Evolutionary conservation across 2,797 vertebrate species (phyloP).

Genomic region (Strix occidentalis): DNA sequence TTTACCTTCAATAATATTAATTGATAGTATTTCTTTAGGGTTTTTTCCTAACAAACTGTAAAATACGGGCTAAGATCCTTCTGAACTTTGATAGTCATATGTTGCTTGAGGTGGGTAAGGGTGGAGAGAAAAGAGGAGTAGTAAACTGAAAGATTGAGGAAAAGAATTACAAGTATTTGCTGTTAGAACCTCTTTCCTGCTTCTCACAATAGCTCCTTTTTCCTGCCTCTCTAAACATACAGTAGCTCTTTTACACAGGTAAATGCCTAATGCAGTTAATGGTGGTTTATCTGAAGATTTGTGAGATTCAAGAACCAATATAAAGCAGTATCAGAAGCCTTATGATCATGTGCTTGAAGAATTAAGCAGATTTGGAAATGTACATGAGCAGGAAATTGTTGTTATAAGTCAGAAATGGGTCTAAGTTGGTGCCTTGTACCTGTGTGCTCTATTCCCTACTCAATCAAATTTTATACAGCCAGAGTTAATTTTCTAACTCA

Average conservation of each 20-base stretch:
- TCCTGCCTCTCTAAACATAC: background rate
- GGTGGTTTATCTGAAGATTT: background rate
- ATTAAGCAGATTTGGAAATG: conserved; percentile 20
- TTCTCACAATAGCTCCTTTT: background rate
- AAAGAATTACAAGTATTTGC: background rate
- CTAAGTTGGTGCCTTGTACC: background rate
- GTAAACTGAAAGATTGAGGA: background rate
- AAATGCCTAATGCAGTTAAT: background rate
- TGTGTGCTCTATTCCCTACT: background rate
- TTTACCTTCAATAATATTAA: background rate
- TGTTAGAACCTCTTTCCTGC: background rate
- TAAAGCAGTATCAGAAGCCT: background rate
- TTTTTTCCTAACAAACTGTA: background rate
- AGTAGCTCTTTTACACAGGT: background rate
- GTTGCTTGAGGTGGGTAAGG: background rate
- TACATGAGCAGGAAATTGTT: conserved; percentile 18
- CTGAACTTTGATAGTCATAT: background rate
- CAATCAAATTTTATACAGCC: background rate
- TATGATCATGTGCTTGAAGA: background rate
- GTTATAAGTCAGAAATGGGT: background rate
- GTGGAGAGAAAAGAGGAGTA: background rate
- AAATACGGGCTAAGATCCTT: background rate
- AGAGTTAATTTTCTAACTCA: background rate
- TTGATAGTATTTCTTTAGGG: background rate
- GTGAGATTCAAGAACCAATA: background rate